A percentile compares a stretch with the other conserved stretches of the same genome.
Conservation (phyloP, 2,888 invertebrate species). For the Drosophila buzzatii region DNA sequence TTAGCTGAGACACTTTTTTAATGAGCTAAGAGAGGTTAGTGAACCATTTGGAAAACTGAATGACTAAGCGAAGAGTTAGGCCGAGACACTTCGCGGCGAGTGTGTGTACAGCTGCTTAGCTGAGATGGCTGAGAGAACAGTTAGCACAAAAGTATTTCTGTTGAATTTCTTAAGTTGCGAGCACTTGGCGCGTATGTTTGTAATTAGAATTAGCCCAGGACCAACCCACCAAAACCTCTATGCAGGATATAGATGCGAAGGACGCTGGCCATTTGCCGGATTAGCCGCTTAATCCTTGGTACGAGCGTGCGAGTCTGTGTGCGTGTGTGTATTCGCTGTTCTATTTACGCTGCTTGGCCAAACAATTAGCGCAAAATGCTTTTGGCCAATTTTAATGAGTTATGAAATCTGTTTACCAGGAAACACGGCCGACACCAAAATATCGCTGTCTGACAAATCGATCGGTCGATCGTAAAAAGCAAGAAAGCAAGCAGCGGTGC, state of each 20-base stretch:
- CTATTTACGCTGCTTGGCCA: constrained; percentile 34
- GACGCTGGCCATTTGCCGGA: constrained; percentile 46
- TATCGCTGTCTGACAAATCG: neutral
- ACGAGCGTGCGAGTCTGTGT: constrained; percentile 44
- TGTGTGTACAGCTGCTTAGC: constrained; percentile 27
- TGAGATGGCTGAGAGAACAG: neutral
- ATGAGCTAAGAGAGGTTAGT: constrained; percentile 3
- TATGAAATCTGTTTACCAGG: constrained; percentile 23
- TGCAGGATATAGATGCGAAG: constrained; percentile 9
- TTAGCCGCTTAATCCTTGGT: constrained; percentile 65
- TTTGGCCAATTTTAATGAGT: constrained; percentile 45
- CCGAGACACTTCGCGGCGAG: neutral
- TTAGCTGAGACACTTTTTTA: constrained; percentile 42
- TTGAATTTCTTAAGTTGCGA: constrained; percentile 35
- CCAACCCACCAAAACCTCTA: constrained; percentile 59
- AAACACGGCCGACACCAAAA: constrained; percentile 10
- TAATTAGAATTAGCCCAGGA: constrained; percentile 71
- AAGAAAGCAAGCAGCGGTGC: neutral
- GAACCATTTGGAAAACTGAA: constrained; percentile 18
- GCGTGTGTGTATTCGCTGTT: constrained; percentile 40
- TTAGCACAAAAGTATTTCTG: constrained; percentile 17
- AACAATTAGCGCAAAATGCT: constrained; percentile 54
- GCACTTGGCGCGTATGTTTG: constrained; percentile 59
- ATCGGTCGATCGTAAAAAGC: constrained; percentile 49
- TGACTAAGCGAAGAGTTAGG: constrained; percentile 5